Evolutionary conservation across 1,140 invertebrate genomes (phyloP), one percentile per base, ranked within the genome.

Genomic region (Panagrolaimus sp.): DNA sequence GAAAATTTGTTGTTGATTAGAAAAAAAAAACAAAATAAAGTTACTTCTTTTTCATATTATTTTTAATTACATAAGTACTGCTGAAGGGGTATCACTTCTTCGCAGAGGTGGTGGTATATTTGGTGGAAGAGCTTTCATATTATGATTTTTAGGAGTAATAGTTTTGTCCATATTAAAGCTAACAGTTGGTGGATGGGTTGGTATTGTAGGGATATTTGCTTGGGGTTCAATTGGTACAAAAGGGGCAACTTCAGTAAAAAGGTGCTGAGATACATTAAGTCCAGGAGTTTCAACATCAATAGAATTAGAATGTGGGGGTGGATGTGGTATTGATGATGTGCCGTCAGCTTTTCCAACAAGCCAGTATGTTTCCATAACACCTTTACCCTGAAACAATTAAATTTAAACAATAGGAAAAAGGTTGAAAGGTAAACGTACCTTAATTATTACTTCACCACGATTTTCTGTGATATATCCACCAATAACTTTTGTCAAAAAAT

Each of bases 301-400:
- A 38, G 31, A 38, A 38, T 38, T 38, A 4, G 31, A 38, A 38
- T 38, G 31, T 27, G 51, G 51, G n/a, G n/a, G n/a, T 16, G 51
- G 51, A 14, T 20, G 11, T 25, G 51, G 51, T 20, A 27, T 27
- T 27, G 9, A 20, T 57, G 27, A n/a, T 9, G 51, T 57, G 20
- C 51, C 51, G 8, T 57, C 51, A 11, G 51, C 20, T 25, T 27
- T 20, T 9, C 72, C 72, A 47, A 73, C 16, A 25, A 73, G 65
- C 72, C 72, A 73, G 61, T 62, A 72, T 9, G 72, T 74, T 53
- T 74, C 72, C 72, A 74, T 74, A 16, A 74, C 43, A 16, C 71
- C 71, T 57, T 71, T 71, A 46, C 69, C 69, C 65, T 66, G n/a
- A 20, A 5, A 66, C 9, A 31, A n/a, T 20, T 8, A 4, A 7